Evolutionary conservation across 2,113 vertebrate species (phyloP).

Genomic region (Caloenas nicobarica): DNA sequence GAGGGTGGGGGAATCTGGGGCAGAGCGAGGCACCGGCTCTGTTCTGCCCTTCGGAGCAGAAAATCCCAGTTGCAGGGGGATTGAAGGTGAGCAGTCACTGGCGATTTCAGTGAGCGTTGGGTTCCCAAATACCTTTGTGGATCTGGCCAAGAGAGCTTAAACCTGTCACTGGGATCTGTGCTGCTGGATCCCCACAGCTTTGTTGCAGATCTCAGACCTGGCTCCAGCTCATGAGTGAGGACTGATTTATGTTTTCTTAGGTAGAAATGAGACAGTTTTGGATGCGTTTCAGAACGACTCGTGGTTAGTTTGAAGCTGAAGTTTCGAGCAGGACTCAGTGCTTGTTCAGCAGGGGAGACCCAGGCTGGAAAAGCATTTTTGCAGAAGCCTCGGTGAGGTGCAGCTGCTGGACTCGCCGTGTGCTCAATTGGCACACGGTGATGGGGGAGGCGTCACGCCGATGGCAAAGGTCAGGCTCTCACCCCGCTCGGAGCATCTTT

Average conservation of each 20-base stretch:
- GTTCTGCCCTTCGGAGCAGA: background rate
- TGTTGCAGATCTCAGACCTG: background rate
- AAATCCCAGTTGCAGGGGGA: fast-evolving
- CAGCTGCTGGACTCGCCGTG: fast-evolving
- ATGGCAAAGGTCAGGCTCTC: background rate
- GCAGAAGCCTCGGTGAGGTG: background rate
- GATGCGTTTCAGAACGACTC: background rate
- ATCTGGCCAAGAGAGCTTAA: background rate
- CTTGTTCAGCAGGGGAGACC: background rate
- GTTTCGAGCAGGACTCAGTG: background rate
- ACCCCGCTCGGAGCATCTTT: fast-evolving
- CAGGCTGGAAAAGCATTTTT: background rate
- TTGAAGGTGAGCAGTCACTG: background rate
- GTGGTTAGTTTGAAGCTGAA: background rate
- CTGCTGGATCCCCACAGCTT: background rate
- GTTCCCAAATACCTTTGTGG: background rate
- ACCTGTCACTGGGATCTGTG: background rate
- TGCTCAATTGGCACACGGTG: fast-evolving
- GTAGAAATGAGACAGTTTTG: background rate
- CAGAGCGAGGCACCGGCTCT: fast-evolving
- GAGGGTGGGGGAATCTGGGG: fast-evolving
- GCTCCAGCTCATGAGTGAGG: background rate
- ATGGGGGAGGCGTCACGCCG: background rate
- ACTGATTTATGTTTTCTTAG: background rate
- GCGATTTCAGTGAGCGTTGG: fast-evolving